Base-by-base conservation (phyloP, 1,140 invertebrate species). In the Neotoxoptera formosana region DNA sequence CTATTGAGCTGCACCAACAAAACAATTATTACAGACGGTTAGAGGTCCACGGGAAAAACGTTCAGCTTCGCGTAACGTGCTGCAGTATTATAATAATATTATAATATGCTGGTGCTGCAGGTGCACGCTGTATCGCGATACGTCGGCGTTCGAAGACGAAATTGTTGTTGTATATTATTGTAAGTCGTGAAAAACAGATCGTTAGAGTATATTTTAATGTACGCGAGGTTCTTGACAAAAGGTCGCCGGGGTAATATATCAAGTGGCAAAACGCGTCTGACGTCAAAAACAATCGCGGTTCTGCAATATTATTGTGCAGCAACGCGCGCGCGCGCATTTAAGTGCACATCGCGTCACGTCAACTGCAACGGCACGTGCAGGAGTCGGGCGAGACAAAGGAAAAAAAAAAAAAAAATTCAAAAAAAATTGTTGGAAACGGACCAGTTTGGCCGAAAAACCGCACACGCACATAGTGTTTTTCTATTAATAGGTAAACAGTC, bases 391-490 rank as follows among this genome's bases (percentile, higher is more conserved):
- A 21, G 7, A 23, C 34, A 81, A 34, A n/a, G n/a, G n/a, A n/a
- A n/a, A n/a, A 81, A 34, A 81, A 36, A 81, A 41, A 83, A 83
- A 83, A 41, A 83, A 41, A n/a, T 1, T 0, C 3, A 17, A 51
- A 51, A 51, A 51, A 51, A 51, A 17, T 51, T 76, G 60, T 86
- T 86, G 83, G 83, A 86, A 86, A 86, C 83, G 9, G 23, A 86
- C 83, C 83, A 86, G 83, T 86, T 86, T 86, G 83, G 83, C 36
- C 83, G 20, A 86, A 41, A 86, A 86, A 45, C 25, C 23, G 36
- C 23, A 25, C 23, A 45, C 11, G 23, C 41, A 25, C 41, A n/a
- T n/a, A n/a, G 11, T 30, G 1, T 76, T 76, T n/a, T 76, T 76
- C 60, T 86, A 86, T 86, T 25, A 86, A 86, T 86, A 45, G 25